Evolutionary conservation across 2,113 vertebrate genomes (phyloP), one percentile per base, ranked within the genome.

Genomic region (Aegithalos caudatus): DNA sequence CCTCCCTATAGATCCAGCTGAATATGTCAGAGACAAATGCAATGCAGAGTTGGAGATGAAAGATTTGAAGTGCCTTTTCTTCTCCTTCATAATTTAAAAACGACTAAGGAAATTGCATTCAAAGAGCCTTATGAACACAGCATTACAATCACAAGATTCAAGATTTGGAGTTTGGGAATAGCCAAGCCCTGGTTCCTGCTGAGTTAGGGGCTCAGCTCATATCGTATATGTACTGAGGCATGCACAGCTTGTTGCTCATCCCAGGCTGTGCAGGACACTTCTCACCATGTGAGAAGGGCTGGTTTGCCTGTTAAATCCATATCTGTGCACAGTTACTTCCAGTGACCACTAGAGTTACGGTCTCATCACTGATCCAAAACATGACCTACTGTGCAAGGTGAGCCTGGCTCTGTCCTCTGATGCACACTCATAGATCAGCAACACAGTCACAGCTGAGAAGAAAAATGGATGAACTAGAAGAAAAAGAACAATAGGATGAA

Each of bases 31-130:
- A 90, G 73, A 93, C 50, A 78, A 91, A 91, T 61, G 53, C 47
- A 84, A n/a, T 25, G n/a, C 44, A 31, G 62, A 89, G 73, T 2
- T 54, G 54, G 56, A 85, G 78, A 81, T 66, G 48, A 93, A 86
- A 64, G 62, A 89, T 88, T 86, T 92, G 44, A 86, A 86, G 66
- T 77, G 61, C 58, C 40, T 90, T 94, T 85, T 72, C 70, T 83
- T 81, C 83, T 80, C 35, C 74, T 76, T 64, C 10, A 8, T 89
- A 77, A 77, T 89, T 87, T 88, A 74, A 97, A 96, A 94, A 86
- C 78, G 8, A 81, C 72, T 86, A 67, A 90, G 76, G 90, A 93
- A 91, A 92, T 88, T 73, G 79, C 57, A 74, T 74, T 78, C 77
- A 74, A 50, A 93, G 86, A 93, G 28, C 42, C 48, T 79, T 71